Percentiles rank a stretch among this genome's conserved stretches.
phyloP scores from a whole-genome alignment of 2,888 invertebrate species.

The Chironomus riparius region DNA sequence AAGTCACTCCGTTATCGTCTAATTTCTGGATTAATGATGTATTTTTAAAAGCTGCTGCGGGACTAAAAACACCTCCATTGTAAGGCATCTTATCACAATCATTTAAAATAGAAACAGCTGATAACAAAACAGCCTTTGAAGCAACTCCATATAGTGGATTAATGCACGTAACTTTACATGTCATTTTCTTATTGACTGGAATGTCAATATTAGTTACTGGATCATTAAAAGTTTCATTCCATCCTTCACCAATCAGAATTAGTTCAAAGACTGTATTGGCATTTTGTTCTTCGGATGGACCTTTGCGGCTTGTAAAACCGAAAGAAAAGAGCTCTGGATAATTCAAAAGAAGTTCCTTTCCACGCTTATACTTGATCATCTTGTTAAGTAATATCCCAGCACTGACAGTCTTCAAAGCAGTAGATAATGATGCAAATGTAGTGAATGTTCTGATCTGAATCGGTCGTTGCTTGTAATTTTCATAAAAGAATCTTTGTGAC shows the following conservation, averaged over 20 bases:
- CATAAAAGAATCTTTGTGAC: constrained; percentile 67
- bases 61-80: constrained; percentile 80
- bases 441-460: constrained; percentile 69
- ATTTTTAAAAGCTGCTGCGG: constrained; percentile 75
- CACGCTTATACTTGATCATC: constrained; percentile 52
- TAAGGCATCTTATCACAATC: constrained; percentile 68
- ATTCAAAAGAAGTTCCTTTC: constrained; percentile 56
- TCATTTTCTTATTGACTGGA: constrained; percentile 55
- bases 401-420: constrained; percentile 46
- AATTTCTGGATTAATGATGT: constrained; percentile 69
- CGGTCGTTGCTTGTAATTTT: constrained; percentile 60
- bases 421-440: constrained; percentile 47
- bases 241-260: constrained; percentile 69
- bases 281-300: constrained; percentile 52
- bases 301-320: constrained; percentile 58
- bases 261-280: constrained; percentile 55
- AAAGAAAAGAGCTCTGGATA: constrained; percentile 61
- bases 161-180: constrained; percentile 50
- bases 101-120: constrained; percentile 64
- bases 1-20: constrained; percentile 60
- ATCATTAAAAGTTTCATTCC: constrained; percentile 54
- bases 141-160: constrained; percentile 74
- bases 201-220: constrained; percentile 44
- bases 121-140: constrained; percentile 58
- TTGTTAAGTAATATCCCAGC: constrained; percentile 53